Conservation (phyloP, 2,113 vertebrate genomes). For the Capra hircus region DNA sequence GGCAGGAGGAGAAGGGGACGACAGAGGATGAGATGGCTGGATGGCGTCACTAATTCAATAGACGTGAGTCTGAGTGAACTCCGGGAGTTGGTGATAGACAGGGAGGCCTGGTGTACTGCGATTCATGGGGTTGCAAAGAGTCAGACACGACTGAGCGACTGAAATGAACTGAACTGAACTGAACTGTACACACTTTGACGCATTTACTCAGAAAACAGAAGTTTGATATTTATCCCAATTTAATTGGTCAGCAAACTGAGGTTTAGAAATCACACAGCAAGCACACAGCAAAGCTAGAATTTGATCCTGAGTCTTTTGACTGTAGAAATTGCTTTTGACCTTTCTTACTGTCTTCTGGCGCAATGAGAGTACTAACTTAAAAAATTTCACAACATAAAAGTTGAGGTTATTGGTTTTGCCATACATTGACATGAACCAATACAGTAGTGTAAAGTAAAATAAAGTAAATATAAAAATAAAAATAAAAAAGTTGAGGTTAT, state of each 20-base stretch:
- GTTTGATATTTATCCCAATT: neutral
- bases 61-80: too few relatives aligned
- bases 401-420: neutral
- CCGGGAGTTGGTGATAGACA: too few relatives aligned
- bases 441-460: too few relatives aligned
- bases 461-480: too few relatives aligned
- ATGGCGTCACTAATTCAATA: too few relatives aligned
- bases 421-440: too few relatives aligned
- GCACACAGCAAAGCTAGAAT: neutral
- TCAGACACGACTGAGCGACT: too few relatives aligned
- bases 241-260: neutral
- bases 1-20: too few relatives aligned
- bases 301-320: neutral
- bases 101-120: too few relatives aligned
- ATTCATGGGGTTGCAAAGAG: too few relatives aligned
- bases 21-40: too few relatives aligned
- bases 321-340: neutral
- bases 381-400: fast-evolving
- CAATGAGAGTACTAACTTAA: neutral
- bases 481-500: neutral
- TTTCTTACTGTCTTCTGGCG: neutral
- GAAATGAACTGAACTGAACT: neutral
- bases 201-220: neutral
- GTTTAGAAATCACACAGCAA: neutral
- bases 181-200: neutral